A percentile compares a stretch with the other conserved stretches of the same genome.
phyloP scores from a whole-genome alignment of 2,113 vertebrate genomes.

The Albula glossodonta region DNA sequence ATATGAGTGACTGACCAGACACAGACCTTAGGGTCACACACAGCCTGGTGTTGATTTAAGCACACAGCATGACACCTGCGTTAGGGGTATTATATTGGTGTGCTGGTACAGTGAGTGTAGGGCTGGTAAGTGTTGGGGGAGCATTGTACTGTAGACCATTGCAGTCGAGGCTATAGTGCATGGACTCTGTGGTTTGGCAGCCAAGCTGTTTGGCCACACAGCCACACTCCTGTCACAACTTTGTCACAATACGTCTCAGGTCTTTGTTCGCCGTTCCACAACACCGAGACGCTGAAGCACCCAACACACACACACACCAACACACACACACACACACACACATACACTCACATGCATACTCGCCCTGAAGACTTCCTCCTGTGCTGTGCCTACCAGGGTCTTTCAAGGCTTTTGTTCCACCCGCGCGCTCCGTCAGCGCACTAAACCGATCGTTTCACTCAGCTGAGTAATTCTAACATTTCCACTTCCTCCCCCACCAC shows the following conservation, averaged over 20 bases:
- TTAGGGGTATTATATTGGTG: background rate
- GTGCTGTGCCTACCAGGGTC: background rate
- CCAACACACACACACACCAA: too few relatives aligned
- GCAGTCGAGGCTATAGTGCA: background rate
- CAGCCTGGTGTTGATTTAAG: background rate
- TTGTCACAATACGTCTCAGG: background rate
- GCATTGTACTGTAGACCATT: background rate
- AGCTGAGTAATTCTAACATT: conserved; percentile 12
- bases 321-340: too few relatives aligned
- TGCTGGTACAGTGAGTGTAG: background rate
- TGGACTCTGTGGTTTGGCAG: background rate
- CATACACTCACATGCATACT: too few relatives aligned
- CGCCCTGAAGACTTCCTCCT: background rate
- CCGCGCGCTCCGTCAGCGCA: background rate
- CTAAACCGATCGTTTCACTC: conserved; percentile 13
- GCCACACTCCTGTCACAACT: background rate
- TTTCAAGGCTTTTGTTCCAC: background rate
- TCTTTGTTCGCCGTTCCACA: background rate
- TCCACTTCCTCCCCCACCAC: conserved; percentile 1
- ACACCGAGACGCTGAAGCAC: background rate
- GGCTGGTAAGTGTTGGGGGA: background rate
- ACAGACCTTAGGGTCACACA: background rate
- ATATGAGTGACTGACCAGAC: background rate
- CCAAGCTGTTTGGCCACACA: background rate
- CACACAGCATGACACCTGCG: background rate